Percentiles rank a stretch among this genome's conserved stretches.
Evolutionary conservation across 2,888 invertebrate species (phyloP).

Genomic region (Spodoptera littoralis): DNA sequence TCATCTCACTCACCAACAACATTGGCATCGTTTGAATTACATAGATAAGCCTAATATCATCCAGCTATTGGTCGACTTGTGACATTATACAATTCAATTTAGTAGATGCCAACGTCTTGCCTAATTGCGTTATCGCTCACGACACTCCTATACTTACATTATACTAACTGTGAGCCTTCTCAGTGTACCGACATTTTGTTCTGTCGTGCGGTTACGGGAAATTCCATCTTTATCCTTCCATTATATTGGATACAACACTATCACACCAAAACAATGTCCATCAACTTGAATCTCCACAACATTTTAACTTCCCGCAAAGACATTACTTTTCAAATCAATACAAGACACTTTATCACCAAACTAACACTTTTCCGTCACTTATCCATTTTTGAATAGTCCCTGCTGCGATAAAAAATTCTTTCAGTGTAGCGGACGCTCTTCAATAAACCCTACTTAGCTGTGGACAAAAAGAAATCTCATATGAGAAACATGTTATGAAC

Average conservation of each 20-base stretch:
- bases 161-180: constrained; percentile 72
- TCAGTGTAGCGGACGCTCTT: constrained; percentile 76
- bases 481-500: constrained; percentile 21
- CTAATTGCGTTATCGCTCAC: constrained; percentile 66
- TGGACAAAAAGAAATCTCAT: constrained; percentile 60
- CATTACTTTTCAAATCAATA: constrained; percentile 70
- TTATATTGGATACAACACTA: constrained; percentile 88
- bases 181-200: constrained; percentile 73
- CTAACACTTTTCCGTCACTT: constrained; percentile 85
- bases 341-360: constrained; percentile 81
- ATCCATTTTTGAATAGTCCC: constrained; percentile 83
- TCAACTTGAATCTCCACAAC: constrained; percentile 74
- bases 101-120: constrained; percentile 70
- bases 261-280: constrained; percentile 86
- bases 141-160: constrained; percentile 75
- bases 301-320: constrained; percentile 77
- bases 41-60: constrained; percentile 75
- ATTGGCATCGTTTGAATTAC: constrained; percentile 70
- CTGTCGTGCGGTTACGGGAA: constrained; percentile 78
- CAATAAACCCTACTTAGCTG: constrained; percentile 83
- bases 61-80: constrained; percentile 70
- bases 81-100: constrained; percentile 72
- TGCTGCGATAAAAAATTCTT: constrained; percentile 87
- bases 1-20: constrained; percentile 64
- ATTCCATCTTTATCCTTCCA: constrained; percentile 83